These are phyloP conservation scores for Alaudala cheleensis DNA, from an alignment of 2,113 vertebrate species.

Conservation along the genomic window DNA sequence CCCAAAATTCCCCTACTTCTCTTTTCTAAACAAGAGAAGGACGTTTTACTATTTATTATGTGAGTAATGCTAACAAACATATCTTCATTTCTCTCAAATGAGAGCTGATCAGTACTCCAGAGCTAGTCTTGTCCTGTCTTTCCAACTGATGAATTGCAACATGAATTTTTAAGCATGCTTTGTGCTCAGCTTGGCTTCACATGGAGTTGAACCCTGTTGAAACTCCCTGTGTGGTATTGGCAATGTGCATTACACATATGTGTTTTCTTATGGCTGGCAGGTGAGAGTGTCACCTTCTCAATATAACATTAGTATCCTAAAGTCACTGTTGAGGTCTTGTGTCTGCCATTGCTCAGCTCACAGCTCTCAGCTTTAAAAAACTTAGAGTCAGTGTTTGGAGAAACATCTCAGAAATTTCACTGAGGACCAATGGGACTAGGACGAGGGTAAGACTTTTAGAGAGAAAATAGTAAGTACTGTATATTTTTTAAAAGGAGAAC, in stretches of 20 bases:
- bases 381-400: neutral
- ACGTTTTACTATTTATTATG: neutral
- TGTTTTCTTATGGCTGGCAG: neutral
- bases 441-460: neutral
- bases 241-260: neutral
- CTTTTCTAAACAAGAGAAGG: neutral
- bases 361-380: neutral
- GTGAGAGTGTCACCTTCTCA: neutral
- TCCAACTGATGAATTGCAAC: neutral
- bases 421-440: neutral
- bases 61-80: neutral
- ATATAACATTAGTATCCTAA: neutral
- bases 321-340: neutral
- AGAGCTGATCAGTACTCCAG: neutral
- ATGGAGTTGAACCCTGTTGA: neutral
- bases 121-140: neutral
- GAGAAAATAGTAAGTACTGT: neutral
- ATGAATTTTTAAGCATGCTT: neutral
- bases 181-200: neutral
- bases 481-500: neutral
- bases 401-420: neutral
- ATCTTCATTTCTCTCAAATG: neutral
- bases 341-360: neutral
- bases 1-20: neutral
- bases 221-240: neutral